Percentiles rank a stretch among this genome's conserved stretches.
phyloP scores from a whole-genome alignment of 1,140 invertebrate species.

The Polyergus mexicanus region DNA sequence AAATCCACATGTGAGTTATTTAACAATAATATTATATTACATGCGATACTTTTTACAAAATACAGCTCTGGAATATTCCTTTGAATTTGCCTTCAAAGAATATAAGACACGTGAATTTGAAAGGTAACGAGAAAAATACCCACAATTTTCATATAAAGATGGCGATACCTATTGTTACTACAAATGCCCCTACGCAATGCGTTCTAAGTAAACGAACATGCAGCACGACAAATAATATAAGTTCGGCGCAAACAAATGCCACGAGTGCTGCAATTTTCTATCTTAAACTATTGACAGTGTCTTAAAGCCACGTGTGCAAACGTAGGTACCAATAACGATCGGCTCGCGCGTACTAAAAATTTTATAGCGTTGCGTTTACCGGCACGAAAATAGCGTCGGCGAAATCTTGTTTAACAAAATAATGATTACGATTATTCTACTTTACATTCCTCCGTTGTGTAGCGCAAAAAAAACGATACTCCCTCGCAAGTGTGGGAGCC shows the following conservation, averaged over 20 bases:
- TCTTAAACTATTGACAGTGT: conserved; percentile 65
- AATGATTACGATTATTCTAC: conserved; percentile 75
- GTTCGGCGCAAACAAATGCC: conserved; percentile 63
- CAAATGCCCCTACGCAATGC: conserved; percentile 60
- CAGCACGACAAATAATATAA: conserved; percentile 47
- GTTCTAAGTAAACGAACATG: conserved; percentile 62
- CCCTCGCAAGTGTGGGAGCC: conserved; percentile 36
- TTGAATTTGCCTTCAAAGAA: too few species aligned
- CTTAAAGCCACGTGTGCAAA: conserved; percentile 31
- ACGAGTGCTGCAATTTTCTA: conserved; percentile 68
- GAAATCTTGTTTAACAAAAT: conserved; percentile 76
- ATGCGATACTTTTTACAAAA: background rate
- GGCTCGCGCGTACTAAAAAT: conserved; percentile 67
- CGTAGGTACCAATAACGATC: conserved; percentile 63
- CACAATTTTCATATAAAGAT: conserved; percentile 4
- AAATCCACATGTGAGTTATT: background rate
- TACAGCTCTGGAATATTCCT: background rate
- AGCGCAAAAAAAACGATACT: conserved; percentile 28
- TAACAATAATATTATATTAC: background rate
- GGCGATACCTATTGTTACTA: conserved; percentile 66
- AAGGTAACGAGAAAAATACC: conserved; percentile 16
- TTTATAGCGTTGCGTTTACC: conserved; percentile 71
- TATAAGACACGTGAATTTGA: too few species aligned
- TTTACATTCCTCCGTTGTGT: conserved; percentile 66
- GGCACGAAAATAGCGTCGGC: conserved; percentile 46